Base-by-base conservation (phyloP, 1,140 invertebrate species). In the Drosophila elegans region DNA sequence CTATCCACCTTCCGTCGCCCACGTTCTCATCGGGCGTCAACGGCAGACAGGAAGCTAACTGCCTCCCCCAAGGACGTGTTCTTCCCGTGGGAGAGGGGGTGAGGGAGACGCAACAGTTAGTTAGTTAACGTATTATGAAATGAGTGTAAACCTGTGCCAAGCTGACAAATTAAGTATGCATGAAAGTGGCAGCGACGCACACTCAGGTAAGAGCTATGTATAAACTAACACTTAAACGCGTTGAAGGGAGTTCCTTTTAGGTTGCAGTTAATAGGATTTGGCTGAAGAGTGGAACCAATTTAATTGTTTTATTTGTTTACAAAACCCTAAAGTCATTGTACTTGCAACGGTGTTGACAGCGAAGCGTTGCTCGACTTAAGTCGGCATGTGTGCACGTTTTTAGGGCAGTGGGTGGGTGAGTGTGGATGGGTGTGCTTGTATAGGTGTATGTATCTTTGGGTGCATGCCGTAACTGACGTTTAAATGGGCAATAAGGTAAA, bases 91-190 rank as follows among this genome's bases (percentile, higher is more conserved):
- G 39, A 29, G 71, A 21, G 16, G 16, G 16, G 16, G 16, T 21
- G 16, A 21, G 16, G 7, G 29, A 32, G 51, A 49, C 41, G 84
- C 84, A 88, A 89, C 84, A 88, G 84, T 88, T 88, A 83, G 75
- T 66, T 83, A 75, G 76, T 76, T 73, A 80, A 80, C 73, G 77
- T 56, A 52, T 77, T 64, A 59, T 66, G 56, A 84, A 86, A 79
- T 82, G 56, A 61, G 55, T 88, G 66, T 67, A 69, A 89, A 74
- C 67, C 81, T 52, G 61, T 49, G 74, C 21, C 62, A 83, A 89
- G 67, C 83, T 83, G 67, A 80, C 76, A 89, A 83, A 84, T 88
- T 89, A 80, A 89, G 84, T 83, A 89, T 89, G 83, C 83, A 89
- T 89, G 83, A 78, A 80, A 80, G 76, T 74, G 59, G 64, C 62